Base-by-base conservation (phyloP, 2,797 vertebrate genomes). In the Chloroceryle amazona region DNA sequence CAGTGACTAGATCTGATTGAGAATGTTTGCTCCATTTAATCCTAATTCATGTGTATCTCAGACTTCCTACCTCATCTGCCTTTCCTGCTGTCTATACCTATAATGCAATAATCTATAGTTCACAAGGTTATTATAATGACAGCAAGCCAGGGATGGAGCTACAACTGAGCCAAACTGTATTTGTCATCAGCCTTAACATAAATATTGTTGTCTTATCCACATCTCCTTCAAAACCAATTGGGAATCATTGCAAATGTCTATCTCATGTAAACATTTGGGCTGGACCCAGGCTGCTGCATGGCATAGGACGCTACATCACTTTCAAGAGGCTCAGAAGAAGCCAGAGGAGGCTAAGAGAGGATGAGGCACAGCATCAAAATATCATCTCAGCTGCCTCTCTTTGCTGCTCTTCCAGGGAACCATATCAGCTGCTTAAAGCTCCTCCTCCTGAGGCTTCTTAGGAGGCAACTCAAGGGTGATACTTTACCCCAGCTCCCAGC, bases 21-120 rank as follows among this genome's bases (percentile, higher is more conserved):
- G 89, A 93, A 95, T 96, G 70, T 91, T 93, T 95, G 89, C 87
- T 96, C 87, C 80, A 96, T 97, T 96, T 95, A 91, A 91, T 88
- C 72, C 89, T 76, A 93, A 94, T 91, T 95, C 89, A 81, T 60
- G 72, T 87, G 81, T 57, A 42, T 84, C 73, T 88, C 72, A 85
- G 55, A 88, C 68, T 89, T 86, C 76, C 81, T 88, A 81, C 89
- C 46, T 95, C 65, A 44, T 68, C 89, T 91, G 22, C 51, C 54
- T 72, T 72, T 83, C 66, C 80, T 85, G 51, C 28, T 67, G 25
- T 23, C 20, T 26, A 52, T 33, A 78, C 12, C 61, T 75, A 33
- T 23, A 92, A 67, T 20, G 44, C 67, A 76, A 54, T 87, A 79
- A 93, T 23, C 72, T 55, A 23, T 6, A 70, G 65, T 58, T 81